These are phyloP conservation scores for Tenrec ecaudatus DNA, from an alignment of 2,113 vertebrate genomes.

Conservation along the genomic window DNA sequence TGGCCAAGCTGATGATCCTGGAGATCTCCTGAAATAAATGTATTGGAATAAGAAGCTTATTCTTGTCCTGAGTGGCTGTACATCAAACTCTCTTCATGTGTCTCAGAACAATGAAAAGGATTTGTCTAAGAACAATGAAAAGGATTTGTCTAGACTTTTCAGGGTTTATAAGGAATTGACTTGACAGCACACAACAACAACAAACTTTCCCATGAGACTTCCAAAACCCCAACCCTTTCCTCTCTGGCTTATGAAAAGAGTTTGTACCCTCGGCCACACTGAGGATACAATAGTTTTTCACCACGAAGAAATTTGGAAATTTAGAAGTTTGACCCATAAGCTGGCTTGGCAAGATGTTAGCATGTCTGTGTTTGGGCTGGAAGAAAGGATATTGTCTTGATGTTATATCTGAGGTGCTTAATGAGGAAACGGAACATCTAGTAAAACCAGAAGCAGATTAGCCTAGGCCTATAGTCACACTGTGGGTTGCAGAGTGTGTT, in stretches of 20 bases:
- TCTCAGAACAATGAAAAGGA: slow-evolving; percentile 24
- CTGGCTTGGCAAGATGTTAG: background rate
- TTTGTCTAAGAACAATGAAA: slow-evolving; percentile 3
- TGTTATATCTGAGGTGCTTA: background rate
- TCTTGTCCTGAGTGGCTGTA: slow-evolving; percentile 17
- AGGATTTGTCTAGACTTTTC: background rate
- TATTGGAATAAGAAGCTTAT: slow-evolving; percentile 41
- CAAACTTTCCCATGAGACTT: background rate
- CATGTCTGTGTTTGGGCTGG: fast-evolving
- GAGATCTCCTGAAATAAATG: slow-evolving; percentile 27
- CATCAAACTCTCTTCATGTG: slow-evolving; percentile 4
- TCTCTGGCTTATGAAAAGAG: background rate
- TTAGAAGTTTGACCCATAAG: background rate
- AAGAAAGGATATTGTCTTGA: background rate
- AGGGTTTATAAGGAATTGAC: background rate
- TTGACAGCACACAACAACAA: background rate
- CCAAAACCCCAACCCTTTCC: background rate
- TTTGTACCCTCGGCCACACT: background rate
- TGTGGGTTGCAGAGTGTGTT: background rate
- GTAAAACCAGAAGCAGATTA: background rate
- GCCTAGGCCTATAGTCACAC: background rate
- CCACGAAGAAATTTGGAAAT: background rate
- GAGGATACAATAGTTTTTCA: background rate
- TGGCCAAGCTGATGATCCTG: background rate
- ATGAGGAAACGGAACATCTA: background rate